These are phyloP conservation scores for Aptenodytes forsteri DNA, from an alignment of 2,113 vertebrate species.

Conservation along the genomic window DNA sequence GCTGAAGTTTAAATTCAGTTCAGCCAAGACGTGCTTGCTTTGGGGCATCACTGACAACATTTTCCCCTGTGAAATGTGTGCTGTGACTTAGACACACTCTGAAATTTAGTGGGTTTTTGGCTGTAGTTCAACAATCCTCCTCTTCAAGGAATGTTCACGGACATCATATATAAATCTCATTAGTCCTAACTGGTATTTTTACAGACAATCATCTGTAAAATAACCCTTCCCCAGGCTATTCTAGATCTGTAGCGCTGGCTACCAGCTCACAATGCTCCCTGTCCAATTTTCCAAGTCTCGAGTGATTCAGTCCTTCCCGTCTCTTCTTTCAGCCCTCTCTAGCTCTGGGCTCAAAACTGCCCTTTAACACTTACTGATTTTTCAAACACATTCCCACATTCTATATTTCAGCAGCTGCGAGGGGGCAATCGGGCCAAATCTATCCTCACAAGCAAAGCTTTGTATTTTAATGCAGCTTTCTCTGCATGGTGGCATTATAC, in stretches of 20 bases:
- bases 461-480: slow-evolving; percentile 44
- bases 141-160: slow-evolving; percentile 3
- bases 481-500: slow-evolving; percentile 37
- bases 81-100: not conserved
- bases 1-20: not conserved
- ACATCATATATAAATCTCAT: slow-evolving; percentile 34
- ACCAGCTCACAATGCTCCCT: slow-evolving; percentile 20
- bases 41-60: not conserved
- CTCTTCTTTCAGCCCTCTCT: slow-evolving; percentile 28
- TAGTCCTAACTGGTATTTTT: slow-evolving; percentile 21
- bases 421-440: slow-evolving; percentile 4
- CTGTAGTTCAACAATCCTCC: not conserved
- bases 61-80: not conserved
- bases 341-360: slow-evolving; percentile 28
- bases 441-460: slow-evolving; percentile 62
- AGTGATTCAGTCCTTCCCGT: slow-evolving; percentile 56
- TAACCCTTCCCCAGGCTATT: slow-evolving; percentile 27
- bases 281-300: slow-evolving; percentile 38
- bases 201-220: slow-evolving; percentile 17
- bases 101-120: not conserved
- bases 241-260: not conserved
- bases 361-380: slow-evolving; percentile 45
- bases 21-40: not conserved
- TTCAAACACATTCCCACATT: slow-evolving; percentile 46
- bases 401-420: slow-evolving; percentile 44